A percentile compares a stretch with the other conserved stretches of the same genome.
These are phyloP conservation scores for Cartodere bifasciata DNA, from an alignment of 2,888 invertebrate genomes.

Conservation along the genomic window DNA sequence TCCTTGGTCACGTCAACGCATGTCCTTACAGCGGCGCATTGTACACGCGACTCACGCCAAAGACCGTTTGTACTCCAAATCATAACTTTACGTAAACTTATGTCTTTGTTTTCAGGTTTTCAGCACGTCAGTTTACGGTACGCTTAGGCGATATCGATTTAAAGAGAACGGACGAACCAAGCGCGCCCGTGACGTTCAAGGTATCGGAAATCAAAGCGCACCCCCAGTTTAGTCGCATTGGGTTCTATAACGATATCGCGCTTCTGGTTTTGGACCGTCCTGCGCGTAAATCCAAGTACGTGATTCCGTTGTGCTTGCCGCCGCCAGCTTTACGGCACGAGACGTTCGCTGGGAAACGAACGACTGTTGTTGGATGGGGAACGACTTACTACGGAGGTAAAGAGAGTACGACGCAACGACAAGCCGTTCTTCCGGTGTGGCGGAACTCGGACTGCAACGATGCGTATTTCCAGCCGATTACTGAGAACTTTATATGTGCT, in stretches of 20 bases:
- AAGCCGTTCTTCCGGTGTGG: conserved; percentile 80
- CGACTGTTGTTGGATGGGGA: conserved; percentile 89
- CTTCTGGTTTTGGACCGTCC: conserved; percentile 61
- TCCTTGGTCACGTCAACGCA: conserved; percentile 70
- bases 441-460: conserved; percentile 79
- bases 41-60: conserved; percentile 79
- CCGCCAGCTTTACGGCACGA: conserved; percentile 42
- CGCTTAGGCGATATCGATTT: conserved; percentile 81
- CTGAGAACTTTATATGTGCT: conserved; percentile 79
- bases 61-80: conserved; percentile 54
- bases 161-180: conserved; percentile 71
- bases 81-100: no score
- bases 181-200: conserved; percentile 65
- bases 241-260: conserved; percentile 93
- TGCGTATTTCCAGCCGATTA: conserved; percentile 87
- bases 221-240: conserved; percentile 73
- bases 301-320: conserved; percentile 80
- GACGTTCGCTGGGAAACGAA: conserved; percentile 58
- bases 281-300: conserved; percentile 70
- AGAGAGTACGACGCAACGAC: conserved; percentile 74
- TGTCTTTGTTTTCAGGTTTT: conserved; percentile 54
- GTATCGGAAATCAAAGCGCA: conserved; percentile 72
- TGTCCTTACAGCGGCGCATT: conserved; percentile 84
- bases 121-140: conserved; percentile 78
- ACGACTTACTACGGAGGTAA: conserved; percentile 82